Percentiles rank a stretch among this genome's conserved stretches.
These are phyloP conservation scores for Zosterops japonicus DNA, from an alignment of 2,113 vertebrate species.

Conservation along the genomic window DNA sequence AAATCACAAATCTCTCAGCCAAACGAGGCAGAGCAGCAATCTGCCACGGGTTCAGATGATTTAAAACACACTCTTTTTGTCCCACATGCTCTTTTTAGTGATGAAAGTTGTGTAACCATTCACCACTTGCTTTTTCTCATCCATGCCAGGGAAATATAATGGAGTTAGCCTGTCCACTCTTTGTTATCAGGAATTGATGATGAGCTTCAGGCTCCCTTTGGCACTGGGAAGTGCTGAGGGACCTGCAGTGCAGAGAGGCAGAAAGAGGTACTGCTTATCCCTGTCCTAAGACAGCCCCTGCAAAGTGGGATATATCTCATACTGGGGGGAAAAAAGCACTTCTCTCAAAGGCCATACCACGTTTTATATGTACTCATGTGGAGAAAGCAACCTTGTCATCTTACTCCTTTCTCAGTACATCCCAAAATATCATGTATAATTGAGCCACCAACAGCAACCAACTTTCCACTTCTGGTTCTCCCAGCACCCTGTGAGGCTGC, in stretches of 20 bases:
- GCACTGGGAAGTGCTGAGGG: not conserved
- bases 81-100: not conserved
- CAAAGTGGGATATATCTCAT: not conserved
- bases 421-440: accelerated
- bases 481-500: not conserved
- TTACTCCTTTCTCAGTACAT: not conserved
- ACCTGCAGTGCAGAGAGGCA: not conserved
- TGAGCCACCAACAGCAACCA: not conserved
- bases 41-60: accelerated
- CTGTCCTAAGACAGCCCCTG: not conserved
- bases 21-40: not conserved
- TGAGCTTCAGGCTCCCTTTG: too few relatives aligned
- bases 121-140: not conserved
- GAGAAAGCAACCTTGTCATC: not conserved
- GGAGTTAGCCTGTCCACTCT: accelerated
- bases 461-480: not conserved
- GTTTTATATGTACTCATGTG: accelerated
- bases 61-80: not conserved
- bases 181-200: accelerated
- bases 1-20: not conserved
- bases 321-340: not conserved
- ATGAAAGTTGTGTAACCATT: not conserved
- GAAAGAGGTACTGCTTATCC: not conserved
- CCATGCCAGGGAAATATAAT: not conserved
- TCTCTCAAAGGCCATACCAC: not conserved